Evolutionary conservation across 2,888 invertebrate species (phyloP).

Genomic region (Epirrhoe tristata): DNA sequence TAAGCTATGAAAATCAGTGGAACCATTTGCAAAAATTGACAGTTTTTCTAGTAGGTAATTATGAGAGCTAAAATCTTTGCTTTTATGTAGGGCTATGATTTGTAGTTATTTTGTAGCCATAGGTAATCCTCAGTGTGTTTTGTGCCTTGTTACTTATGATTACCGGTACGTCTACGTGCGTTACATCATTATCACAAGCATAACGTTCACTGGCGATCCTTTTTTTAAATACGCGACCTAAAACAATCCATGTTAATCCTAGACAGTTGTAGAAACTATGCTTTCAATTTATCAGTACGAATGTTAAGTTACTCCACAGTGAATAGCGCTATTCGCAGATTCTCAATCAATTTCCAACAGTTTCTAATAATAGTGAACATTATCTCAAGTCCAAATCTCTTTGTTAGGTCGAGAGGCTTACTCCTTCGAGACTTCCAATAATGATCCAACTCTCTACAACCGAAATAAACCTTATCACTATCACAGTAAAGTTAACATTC

Average conservation of each 20-base stretch:
- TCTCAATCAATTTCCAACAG: conserved; percentile 39
- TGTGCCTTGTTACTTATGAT: no score
- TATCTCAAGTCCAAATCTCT: conserved; percentile 40
- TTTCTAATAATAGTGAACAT: conserved; percentile 39
- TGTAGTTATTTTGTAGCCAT: no score
- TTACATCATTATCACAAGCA: no score
- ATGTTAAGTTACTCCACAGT: conserved; percentile 5
- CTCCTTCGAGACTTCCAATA: conserved; percentile 31
- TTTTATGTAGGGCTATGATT: no score
- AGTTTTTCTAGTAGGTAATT: no score
- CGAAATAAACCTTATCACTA: not conserved
- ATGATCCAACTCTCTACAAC: conserved; percentile 1
- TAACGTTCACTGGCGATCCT: no score
- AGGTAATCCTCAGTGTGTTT: no score
- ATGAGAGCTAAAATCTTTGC: no score
- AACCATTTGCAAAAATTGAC: no score
- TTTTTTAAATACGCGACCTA: no score
- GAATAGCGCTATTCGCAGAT: conserved; percentile 26
- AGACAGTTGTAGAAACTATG: not conserved
- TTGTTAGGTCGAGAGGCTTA: conserved; percentile 33
- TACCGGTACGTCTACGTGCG: no score
- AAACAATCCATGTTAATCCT: not conserved
- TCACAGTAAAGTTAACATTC: not conserved
- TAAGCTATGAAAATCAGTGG: no score
- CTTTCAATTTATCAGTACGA: not conserved